Percentiles rank a stretch among this genome's conserved stretches.
Evolutionary conservation across 1,140 invertebrate species (phyloP).

Genomic region (Saxidomus purpurata): DNA sequence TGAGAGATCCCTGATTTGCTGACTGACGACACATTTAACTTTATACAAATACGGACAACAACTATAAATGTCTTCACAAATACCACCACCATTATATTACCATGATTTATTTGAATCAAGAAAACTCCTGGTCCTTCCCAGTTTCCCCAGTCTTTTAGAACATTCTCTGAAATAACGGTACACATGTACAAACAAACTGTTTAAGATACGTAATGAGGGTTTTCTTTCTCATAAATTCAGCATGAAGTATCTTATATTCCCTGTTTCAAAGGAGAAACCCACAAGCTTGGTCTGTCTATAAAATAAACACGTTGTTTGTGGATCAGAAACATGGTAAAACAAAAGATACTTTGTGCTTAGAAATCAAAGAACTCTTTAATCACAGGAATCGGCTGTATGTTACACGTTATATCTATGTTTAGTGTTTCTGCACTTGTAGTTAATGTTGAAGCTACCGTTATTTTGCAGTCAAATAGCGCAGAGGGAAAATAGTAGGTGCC

Average conservation of each 20-base stretch:
- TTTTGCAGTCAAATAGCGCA: not conserved
- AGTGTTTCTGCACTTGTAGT: not conserved
- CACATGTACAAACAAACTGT: too few relatives aligned
- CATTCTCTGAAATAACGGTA: too few relatives aligned
- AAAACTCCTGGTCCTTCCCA: too few relatives aligned
- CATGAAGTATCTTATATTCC: not conserved
- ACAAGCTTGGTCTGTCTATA: not conserved
- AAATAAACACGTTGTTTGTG: conserved; percentile 16
- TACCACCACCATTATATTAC: too few relatives aligned
- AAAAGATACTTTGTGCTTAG: conserved; percentile 1
- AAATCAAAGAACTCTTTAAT: not conserved
- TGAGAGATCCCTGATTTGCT: too few relatives aligned
- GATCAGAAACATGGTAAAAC: conserved; percentile 6
- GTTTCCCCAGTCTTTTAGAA: too few relatives aligned
- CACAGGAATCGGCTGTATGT: not conserved
- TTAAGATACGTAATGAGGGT: too few relatives aligned
- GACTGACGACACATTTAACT: too few relatives aligned
- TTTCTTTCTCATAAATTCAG: not conserved
- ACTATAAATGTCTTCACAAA: too few relatives aligned
- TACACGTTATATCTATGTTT: not conserved
- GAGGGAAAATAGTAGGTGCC: not conserved
- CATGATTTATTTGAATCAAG: too few relatives aligned
- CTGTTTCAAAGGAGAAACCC: conserved; percentile 5
- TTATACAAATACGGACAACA: too few relatives aligned
- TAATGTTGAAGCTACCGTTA: not conserved